phyloP scores from a whole-genome alignment of 1,140 invertebrate genomes.

The Brachionus sp. region DNA sequence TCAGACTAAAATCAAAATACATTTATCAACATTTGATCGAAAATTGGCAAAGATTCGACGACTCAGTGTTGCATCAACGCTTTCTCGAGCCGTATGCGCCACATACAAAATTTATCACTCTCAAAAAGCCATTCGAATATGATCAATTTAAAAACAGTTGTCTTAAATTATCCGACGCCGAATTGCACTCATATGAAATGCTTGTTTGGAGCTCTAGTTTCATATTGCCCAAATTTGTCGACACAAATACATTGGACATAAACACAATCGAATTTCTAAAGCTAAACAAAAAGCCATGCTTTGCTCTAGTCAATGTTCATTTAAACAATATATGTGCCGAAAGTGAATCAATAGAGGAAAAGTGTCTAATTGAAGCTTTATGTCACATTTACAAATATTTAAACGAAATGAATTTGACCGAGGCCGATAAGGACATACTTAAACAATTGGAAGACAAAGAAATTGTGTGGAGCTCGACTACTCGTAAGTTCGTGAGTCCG shows the following conservation, averaged over 20 bases:
- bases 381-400: conserved; percentile 17
- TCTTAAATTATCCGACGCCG: conserved; percentile 25
- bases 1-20: conserved; percentile 1
- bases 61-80: not conserved
- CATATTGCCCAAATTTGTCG: conserved; percentile 21
- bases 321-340: conserved; percentile 11
- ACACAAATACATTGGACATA: not conserved
- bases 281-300: conserved; percentile 32
- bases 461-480: not conserved
- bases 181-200: not conserved
- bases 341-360: not conserved
- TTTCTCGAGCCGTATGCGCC: conserved; percentile 10
- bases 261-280: conserved; percentile 37
- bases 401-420: conserved; percentile 6
- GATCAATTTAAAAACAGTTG: not conserved
- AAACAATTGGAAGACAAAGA: conserved; percentile 36
- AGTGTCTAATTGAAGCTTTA: not conserved
- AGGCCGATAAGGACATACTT: conserved; percentile 27
- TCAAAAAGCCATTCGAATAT: not conserved
- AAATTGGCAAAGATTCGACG: conserved; percentile 39
- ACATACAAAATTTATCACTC: not conserved
- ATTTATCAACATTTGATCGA: conserved; percentile 22
- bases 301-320: conserved; percentile 3
- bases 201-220: conserved; percentile 12
- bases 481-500: not conserved